A percentile compares a stretch with the other conserved stretches of the same genome.
Evolutionary conservation across 2,888 invertebrate species (phyloP).

Genomic region (Antitype chi): DNA sequence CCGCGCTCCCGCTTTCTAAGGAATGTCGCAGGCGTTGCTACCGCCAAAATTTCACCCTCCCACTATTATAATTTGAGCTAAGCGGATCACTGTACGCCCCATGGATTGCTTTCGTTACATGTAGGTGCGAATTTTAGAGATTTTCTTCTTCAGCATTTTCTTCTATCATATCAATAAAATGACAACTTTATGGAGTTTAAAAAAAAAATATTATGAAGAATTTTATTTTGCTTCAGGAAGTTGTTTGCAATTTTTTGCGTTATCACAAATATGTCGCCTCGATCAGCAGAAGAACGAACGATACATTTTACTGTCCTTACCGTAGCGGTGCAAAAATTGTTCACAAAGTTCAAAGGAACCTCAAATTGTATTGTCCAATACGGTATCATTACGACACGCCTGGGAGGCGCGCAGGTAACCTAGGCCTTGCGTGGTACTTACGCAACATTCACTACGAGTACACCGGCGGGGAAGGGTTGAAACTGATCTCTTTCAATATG

Average conservation of each 20-base stretch:
- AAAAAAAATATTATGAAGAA: conserved; percentile 27
- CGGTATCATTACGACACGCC: conserved; percentile 11
- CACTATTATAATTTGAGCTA: conserved; percentile 83
- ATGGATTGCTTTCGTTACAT: conserved; percentile 77
- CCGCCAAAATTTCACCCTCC: conserved; percentile 84
- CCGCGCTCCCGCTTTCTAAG: conserved; percentile 89
- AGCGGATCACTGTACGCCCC: conserved; percentile 81
- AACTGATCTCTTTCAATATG: not conserved
- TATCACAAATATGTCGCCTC: not conserved
- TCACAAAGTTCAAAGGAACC: not conserved
- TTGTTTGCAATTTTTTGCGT: not conserved
- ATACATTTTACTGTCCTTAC: not conserved
- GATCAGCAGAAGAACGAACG: not conserved
- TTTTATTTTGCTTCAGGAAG: not conserved
- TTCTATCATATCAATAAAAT: conserved; percentile 4
- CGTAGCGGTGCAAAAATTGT: not conserved
- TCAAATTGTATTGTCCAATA: conserved; percentile 2
- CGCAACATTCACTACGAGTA: conserved; percentile 33
- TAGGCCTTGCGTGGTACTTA: conserved; percentile 28
- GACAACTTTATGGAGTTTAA: conserved; percentile 47
- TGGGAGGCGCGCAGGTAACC: conserved; percentile 31
- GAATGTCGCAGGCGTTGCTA: conserved; percentile 88
- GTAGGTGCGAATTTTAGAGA: conserved; percentile 70
- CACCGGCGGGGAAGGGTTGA: conserved; percentile 7
- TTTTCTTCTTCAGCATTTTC: conserved; percentile 57